Base-by-base conservation (phyloP, 1,140 invertebrate genomes). In the Gryon sp. region DNA sequence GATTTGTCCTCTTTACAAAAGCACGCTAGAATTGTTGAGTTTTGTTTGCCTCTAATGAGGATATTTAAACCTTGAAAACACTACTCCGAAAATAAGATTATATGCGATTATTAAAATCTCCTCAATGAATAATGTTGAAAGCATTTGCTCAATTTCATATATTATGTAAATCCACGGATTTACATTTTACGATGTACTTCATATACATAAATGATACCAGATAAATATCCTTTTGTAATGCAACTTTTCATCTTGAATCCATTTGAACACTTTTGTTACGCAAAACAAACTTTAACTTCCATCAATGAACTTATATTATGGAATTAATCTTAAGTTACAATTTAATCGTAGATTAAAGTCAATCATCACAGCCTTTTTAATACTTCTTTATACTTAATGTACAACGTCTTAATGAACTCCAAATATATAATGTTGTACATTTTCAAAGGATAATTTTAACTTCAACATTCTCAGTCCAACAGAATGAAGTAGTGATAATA, bases 141-240 rank as follows among this genome's bases (percentile, higher is more conserved):
- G 41, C 52, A 53, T 32, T 65, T 8, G 38, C 19, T 57, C 22
- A 28, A 41, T 68, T 48, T 59, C 26, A 45, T 45, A 28, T 36
- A 52, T 60, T 70, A 60, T 70, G 66, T 19, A 60, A 60, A 70
- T 52, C 41, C 6, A 7, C 0, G 30, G 55, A 60, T 70, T 70
- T 70, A 52, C 45, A 70, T 70, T 60, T 60, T 60, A 70, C 60
- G 38, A 52, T 4, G 16, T 20, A 34, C 28, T 60, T 41, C 52
- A 43, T 69, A 36, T 60, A 48, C 53, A 69, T 69, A 69, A 69
- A 59, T 30, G 65, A 59, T 69, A n/a, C 19, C 9, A 68, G 28
- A 68, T 68, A 57, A 68, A 57, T 48, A 30, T 32, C 8, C 38
- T 7, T n/a, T 53, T 66, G 52, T 66, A 38, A 46, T 36, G 41